Base-by-base conservation (phyloP, 1,140 invertebrate species). In the Drosophila athabasca region DNA sequence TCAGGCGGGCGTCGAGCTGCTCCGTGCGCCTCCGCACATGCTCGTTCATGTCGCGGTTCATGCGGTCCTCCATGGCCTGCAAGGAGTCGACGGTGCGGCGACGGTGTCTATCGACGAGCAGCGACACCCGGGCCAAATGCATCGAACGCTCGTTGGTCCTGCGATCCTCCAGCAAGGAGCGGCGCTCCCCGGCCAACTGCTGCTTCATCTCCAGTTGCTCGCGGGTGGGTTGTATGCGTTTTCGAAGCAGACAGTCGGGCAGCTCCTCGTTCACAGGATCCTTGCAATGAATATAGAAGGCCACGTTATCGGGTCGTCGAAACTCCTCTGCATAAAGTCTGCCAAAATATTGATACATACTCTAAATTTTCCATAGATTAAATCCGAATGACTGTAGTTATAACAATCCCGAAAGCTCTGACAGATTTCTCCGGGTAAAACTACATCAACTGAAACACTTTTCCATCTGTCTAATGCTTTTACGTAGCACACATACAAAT, bases 21-120 rank as follows among this genome's bases (percentile, higher is more conserved):
- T 17, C 6, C 3, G 41, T 31, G 2, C 60, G 48, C 24, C 65
- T 29, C 0, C 49, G 49, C 15, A 53, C 22, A 73, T 84, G 79
- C 5, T 46, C n/a, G 19, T 49, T 19, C 80, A 84, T 79, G 6
- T 84, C 79, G 3, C 24, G 50, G 6, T 7, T 29, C 0, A 58
- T 44, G 19, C 62, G 67, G 3, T 51, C 26, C 6, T 31, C 8
- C 8, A 15, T 22, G 19, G 6, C 22, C 26, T 45, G 9, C 6
- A 31, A 6, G 57, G 58, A 52, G 7, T 29, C 43, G 3, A 6
- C 4, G 17, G 26, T 43, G 7, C 31, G 11, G 0, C 6, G 41
- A 0, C 61, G 58, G 41, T 43, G 43, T 0, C 39, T 43, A 0
- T 46, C 45, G 1, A 35, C 44, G 31, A 49, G 2, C 8, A 45